Evolutionary conservation across 2,888 invertebrate genomes (phyloP), one percentile per base, ranked within the genome.

Genomic region (Clostera curtula): DNA sequence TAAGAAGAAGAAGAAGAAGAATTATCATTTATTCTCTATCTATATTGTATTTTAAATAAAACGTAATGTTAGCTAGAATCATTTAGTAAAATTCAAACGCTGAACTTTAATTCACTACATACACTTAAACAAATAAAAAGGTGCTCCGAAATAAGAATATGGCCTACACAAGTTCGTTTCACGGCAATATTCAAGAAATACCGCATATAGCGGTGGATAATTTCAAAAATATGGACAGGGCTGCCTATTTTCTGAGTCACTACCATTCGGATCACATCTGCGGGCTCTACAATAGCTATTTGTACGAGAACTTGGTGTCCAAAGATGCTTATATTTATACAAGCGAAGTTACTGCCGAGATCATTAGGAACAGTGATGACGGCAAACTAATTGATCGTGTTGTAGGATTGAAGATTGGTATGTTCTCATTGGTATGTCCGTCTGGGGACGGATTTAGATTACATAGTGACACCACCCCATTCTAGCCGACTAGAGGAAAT

Each of bases 191-290:
- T 23, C 46, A 71, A 6, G 90, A 90, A 66, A 82, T 90, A 37
- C 86, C 87, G 0, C 85, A 82, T 9, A 85, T 90, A 25, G 77
- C 85, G 1, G 84, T 88, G 3, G 91, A 91, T 64, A 79, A 86
- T 37, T 91, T 88, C 40, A 68, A 79, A 31, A 61, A 53, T 17
- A 43, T 66, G 0, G 80, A 84, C 38, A 52, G 75, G 23, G 67
- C 68, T 19, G 82, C 82, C 0, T 90, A 86, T 58, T 90, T 91
- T 50, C 52, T 91, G 3, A 89, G 89, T 14, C 90, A 91, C 46
- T 89, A 86, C 37, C 91, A 91, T 40, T 42, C 50, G 0, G 90
- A 90, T 56, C 91, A 91, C 45, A 87, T 86, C 49, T 28, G 51
- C 3, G 90, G 90, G 0, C 47, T 90, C 2, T 30, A 40, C 8